Percentiles rank a stretch among this genome's conserved stretches.
These are phyloP conservation scores for Ophraella communa DNA, from an alignment of 2,888 invertebrate genomes.

Conservation along the genomic window DNA sequence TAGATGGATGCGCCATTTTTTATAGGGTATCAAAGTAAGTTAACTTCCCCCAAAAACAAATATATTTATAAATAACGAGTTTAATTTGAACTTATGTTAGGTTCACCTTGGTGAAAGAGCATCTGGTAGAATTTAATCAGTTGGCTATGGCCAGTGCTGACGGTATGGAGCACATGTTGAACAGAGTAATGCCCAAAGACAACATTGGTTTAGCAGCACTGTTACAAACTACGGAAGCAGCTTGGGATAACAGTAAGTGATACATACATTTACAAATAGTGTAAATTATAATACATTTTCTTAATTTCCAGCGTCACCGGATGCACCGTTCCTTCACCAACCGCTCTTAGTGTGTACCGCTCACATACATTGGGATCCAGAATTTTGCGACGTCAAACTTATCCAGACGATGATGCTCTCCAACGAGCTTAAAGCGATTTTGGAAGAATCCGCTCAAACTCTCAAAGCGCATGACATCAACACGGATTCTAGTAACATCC, in stretches of 20 bases:
- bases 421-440: conserved; percentile 87
- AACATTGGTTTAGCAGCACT: conserved; percentile 97
- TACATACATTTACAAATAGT: neutral
- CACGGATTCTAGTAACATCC: conserved; percentile 80
- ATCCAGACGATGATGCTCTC: conserved; percentile 99
- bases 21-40: conserved; percentile 89
- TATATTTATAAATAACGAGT: too few species aligned
- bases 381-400: conserved; percentile 98
- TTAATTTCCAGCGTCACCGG: conserved; percentile 64
- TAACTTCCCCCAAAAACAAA: neutral
- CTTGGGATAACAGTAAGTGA: conserved; percentile 84
- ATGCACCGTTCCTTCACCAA: conserved; percentile 78
- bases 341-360: conserved; percentile 96
- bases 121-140: conserved; percentile 97
- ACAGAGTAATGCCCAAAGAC: conserved; percentile 98
- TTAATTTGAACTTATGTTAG: conserved; percentile 67
- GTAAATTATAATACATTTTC: too few species aligned
- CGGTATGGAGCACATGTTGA: conserved; percentile 97
- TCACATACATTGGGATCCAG: conserved; percentile 99
- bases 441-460: conserved; percentile 85
- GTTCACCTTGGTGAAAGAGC: conserved; percentile 93
- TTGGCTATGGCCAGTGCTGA: conserved; percentile 98
- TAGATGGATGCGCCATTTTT: conserved; percentile 99
- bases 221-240: conserved; percentile 91
- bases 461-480: conserved; percentile 71